A percentile compares a stretch with the other conserved stretches of the same genome.
Evolutionary conservation across 2,888 invertebrate species (phyloP).

Genomic region (Drosophila rubida): DNA sequence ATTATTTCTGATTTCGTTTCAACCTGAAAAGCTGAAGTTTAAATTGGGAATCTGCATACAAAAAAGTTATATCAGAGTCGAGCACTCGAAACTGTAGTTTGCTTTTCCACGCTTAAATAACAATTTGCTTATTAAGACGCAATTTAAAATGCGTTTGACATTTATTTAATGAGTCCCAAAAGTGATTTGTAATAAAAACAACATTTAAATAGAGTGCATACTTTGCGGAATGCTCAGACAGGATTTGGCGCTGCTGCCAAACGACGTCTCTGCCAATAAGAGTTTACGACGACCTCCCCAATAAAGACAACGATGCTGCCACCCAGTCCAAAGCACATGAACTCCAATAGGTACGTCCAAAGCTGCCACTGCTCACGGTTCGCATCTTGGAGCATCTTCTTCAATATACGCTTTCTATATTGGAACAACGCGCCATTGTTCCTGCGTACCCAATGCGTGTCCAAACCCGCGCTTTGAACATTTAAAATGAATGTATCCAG

Average conservation of each 20-base stretch:
- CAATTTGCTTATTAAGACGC: too few relatives aligned
- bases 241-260: neutral
- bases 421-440: neutral
- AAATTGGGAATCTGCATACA: too few relatives aligned
- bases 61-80: too few relatives aligned
- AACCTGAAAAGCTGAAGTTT: too few relatives aligned
- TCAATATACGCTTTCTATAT: neutral
- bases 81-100: too few relatives aligned
- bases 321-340: fast-evolving
- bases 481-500: slow-evolving; percentile 20
- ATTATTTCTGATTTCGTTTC: too few relatives aligned
- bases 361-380: neutral
- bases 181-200: too few relatives aligned
- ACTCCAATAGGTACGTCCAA: neutral
- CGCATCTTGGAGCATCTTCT: neutral
- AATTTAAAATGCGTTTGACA: too few relatives aligned
- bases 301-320: slow-evolving; percentile 6
- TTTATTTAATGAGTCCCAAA: too few relatives aligned
- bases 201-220: too few relatives aligned
- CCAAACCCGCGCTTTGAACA: slow-evolving; percentile 13
- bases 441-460: fast-evolving
- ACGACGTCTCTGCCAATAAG: neutral
- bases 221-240: too few relatives aligned
- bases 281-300: slow-evolving; percentile 11
- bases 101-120: too few relatives aligned